Evolutionary conservation across 2,797 vertebrate species (phyloP).

Genomic region (Pelobates cultripes): DNA sequence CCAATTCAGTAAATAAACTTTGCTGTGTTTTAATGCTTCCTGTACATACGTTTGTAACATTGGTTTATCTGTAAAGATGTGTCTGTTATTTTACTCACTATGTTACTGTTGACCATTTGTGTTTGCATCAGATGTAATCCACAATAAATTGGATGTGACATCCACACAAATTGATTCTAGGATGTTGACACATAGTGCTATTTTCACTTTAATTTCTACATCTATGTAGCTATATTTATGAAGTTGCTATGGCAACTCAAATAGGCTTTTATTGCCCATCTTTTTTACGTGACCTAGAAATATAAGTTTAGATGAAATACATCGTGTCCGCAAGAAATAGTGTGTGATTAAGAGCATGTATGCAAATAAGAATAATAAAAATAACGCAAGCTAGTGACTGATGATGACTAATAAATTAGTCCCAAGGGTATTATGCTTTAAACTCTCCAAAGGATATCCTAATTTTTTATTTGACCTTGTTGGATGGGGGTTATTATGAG

Average conservation of each 20-base stretch:
- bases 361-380: too few relatives aligned
- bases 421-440: too few relatives aligned
- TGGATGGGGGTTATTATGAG: too few relatives aligned
- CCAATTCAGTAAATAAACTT: too few relatives aligned
- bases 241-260: background rate
- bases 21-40: too few relatives aligned
- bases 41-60: too few relatives aligned
- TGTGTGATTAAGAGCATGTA: background rate
- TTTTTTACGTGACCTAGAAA: conserved; percentile 19
- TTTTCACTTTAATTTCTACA: background rate
- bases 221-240: background rate
- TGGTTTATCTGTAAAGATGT: too few relatives aligned
- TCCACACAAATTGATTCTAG: background rate
- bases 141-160: background rate
- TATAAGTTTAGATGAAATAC: background rate
- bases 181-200: background rate
- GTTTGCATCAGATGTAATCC: background rate
- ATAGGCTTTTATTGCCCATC: background rate
- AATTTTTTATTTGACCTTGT: too few relatives aligned
- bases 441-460: too few relatives aligned
- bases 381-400: too few relatives aligned
- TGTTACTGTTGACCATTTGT: background rate
- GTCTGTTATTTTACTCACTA: too few relatives aligned
- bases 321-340: background rate
- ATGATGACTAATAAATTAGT: too few relatives aligned